These are phyloP conservation scores for Hozukius guyotensis DNA, from an alignment of 2,797 vertebrate species.

Conservation along the genomic window DNA sequence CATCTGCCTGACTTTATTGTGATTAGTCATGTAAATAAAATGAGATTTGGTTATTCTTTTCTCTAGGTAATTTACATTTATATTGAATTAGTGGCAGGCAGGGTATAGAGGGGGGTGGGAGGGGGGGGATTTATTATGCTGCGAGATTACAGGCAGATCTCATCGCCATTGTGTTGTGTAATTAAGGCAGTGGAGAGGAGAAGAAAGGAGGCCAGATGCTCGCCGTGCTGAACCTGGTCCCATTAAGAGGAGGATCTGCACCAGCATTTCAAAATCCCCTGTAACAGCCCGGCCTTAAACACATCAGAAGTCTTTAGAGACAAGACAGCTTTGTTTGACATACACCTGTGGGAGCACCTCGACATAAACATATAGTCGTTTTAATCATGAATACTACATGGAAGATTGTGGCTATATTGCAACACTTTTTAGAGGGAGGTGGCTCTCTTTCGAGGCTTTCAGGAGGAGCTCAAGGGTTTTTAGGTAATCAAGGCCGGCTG, in stretches of 20 bases:
- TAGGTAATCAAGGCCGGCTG: conserved; percentile 35
- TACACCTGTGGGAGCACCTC: conserved; percentile 7
- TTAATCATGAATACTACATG: background rate
- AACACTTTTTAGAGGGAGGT: background rate
- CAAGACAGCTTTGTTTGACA: conserved; percentile 35
- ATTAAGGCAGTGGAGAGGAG: conserved; percentile 81
- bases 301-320: conserved; percentile 53
- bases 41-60: conserved; percentile 85
- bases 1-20: conserved; percentile 81
- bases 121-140: conserved; percentile 76
- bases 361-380: background rate
- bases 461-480: conserved; percentile 26
- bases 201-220: conserved; percentile 84
- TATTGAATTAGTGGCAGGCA: conserved; percentile 86
- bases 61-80: conserved; percentile 87
- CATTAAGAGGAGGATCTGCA: conserved; percentile 67
- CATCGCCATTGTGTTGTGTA: conserved; percentile 85
- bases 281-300: conserved; percentile 54
- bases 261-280: conserved; percentile 52
- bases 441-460: conserved; percentile 2
- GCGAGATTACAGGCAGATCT: conserved; percentile 84
- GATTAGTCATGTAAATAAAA: conserved; percentile 89
- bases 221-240: conserved; percentile 68
- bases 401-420: background rate
- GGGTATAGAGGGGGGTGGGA: conserved; percentile 40